Base-by-base conservation (phyloP, 2,113 vertebrate genomes). In the Mandrillus leucophaeus region DNA sequence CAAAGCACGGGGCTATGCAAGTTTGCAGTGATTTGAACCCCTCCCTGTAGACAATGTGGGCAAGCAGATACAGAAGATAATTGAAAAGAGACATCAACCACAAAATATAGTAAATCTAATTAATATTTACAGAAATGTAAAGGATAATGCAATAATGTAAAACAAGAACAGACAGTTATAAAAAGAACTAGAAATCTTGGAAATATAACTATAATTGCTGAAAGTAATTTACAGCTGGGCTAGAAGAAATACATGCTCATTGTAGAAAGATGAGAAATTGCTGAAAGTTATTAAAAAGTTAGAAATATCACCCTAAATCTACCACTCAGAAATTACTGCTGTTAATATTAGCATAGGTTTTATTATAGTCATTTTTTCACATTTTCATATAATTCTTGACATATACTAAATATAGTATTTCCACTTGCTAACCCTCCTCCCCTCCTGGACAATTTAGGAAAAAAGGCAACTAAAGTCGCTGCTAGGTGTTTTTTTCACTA, bases 301-400 rank as follows among this genome's bases (percentile, higher is more conserved):
- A 23, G 4, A 64, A 76, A 38, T 76, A 59, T 43, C 32, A 81
- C 14, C 9, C 16, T 83, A 68, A 81, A 82, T 93, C 52, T 92
- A 66, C 12, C 25, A 76, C 25, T 35, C 27, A 90, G 48, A 82
- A 27, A 88, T 66, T 78, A 40, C 48, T 70, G 32, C 30, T 95
- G 13, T 45, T 84, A 90, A 27, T 84, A 48, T 38, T 30, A n/a
- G 95, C 88, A 9, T 32, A 52, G 68, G 50, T 86, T 73, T 92
- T 52, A 66, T 57, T 61, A 5, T 50, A 73, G 0, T 61, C 14
- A 93, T 79, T 57, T 38, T 52, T 70, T 87, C n/a, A 78, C 73
- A 87, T 52, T 85, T 90, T 94, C 48, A 88, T 12, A 45, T 64
- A 89, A 94, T 85, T 90, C 5, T 94, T 86, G 80, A 79, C 8